A percentile compares a stretch with the other conserved stretches of the same genome.
Conservation (phyloP, 1,140 invertebrate genomes). For the Ceratina calcarata region DNA sequence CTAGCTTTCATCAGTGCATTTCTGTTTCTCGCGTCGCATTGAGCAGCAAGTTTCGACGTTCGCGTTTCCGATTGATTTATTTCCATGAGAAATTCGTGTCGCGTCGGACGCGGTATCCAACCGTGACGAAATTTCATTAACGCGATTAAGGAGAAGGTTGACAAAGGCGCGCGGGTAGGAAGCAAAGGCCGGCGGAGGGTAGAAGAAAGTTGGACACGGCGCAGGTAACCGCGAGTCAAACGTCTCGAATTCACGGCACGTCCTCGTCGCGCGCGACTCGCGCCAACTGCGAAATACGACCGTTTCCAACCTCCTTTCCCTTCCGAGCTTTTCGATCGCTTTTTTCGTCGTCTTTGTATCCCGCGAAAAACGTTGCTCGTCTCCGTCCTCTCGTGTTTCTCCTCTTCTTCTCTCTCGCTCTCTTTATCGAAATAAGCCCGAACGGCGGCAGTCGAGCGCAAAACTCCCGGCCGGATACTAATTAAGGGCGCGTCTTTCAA, state of each 20-base stretch:
- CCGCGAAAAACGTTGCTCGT: neutral
- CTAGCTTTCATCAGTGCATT: no score
- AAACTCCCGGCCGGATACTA: conserved; percentile 49
- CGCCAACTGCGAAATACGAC: conserved; percentile 42
- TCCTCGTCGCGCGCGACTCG: conserved; percentile 25
- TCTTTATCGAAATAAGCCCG: conserved; percentile 47
- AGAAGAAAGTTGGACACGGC: conserved; percentile 20
- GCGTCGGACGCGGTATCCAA: conserved; percentile 19
- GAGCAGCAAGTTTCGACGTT: no score
- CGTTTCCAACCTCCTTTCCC: neutral
- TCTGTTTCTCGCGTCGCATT: no score
- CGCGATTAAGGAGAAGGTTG: conserved; percentile 23
- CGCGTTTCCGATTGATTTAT: neutral
- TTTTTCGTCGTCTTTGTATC: neutral
- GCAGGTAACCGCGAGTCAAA: conserved; percentile 34
- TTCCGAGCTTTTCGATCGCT: neutral
- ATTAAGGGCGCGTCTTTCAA: conserved; percentile 65
- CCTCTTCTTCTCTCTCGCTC: neutral
- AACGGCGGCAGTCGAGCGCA: conserved; percentile 15
- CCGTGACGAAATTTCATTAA: conserved; percentile 30
- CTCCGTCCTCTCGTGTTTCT: neutral
- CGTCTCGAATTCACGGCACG: conserved; percentile 38
- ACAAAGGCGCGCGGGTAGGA: no score
- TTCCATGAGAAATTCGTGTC: neutral
- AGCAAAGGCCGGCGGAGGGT: no score